These are phyloP conservation scores for Kradibia gibbosae DNA, from an alignment of 1,140 invertebrate genomes.

Conservation along the genomic window DNA sequence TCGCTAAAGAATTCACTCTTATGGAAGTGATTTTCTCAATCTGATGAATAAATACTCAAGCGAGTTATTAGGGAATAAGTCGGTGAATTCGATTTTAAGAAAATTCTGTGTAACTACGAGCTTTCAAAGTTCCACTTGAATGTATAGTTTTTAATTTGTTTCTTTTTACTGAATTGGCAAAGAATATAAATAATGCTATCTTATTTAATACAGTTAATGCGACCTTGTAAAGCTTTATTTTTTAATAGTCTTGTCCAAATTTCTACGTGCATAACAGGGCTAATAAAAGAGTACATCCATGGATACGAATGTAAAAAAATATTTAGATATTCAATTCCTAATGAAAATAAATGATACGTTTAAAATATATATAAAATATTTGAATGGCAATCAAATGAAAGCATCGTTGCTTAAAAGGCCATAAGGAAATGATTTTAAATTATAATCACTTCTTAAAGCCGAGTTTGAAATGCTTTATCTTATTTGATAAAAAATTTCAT, in stretches of 20 bases:
- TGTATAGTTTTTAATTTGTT: slow-evolving; percentile 30
- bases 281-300: too few relatives aligned
- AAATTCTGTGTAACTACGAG: not conserved
- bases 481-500: too few relatives aligned
- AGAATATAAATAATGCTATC: not conserved
- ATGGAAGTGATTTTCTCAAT: slow-evolving; percentile 15
- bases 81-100: not conserved
- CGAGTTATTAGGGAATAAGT: not conserved
- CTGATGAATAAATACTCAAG: slow-evolving; percentile 17
- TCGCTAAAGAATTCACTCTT: not conserved
- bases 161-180: not conserved
- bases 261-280: too few relatives aligned
- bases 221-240: not conserved
- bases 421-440: too few relatives aligned
- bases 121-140: not conserved
- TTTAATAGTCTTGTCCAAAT: not conserved
- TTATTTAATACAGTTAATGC: not conserved
- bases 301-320: too few relatives aligned
- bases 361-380: too few relatives aligned
- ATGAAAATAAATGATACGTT: too few relatives aligned
- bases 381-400: too few relatives aligned
- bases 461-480: too few relatives aligned
- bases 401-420: too few relatives aligned
- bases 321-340: too few relatives aligned
- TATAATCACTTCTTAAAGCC: too few relatives aligned